phyloP scores from a whole-genome alignment of 2,888 invertebrate species.

The Metellina segmentata region DNA sequence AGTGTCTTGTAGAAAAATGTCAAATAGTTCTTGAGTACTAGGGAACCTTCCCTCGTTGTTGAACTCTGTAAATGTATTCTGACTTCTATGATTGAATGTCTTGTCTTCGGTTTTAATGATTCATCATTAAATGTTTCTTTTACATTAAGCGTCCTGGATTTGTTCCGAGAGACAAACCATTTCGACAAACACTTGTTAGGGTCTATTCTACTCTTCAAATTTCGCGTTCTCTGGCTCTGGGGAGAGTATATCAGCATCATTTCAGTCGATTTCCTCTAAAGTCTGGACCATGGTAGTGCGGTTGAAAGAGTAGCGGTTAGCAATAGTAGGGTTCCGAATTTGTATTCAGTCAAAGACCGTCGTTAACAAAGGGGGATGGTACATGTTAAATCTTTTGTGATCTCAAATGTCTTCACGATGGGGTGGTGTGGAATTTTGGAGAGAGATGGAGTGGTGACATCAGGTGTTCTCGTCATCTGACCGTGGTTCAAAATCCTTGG shows the following conservation, averaged over 20 bases:
- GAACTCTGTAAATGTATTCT: constrained; percentile 55
- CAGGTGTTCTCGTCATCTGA: too few relatives aligned
- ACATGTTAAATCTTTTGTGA: too few relatives aligned
- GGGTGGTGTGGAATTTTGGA: too few relatives aligned
- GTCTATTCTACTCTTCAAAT: neutral
- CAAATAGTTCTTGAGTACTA: constrained; percentile 39
- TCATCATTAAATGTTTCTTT: constrained; percentile 71
- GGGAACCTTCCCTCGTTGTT: constrained; percentile 39
- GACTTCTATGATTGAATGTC: neutral
- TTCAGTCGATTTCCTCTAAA: neutral
- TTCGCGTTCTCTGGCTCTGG: neutral
- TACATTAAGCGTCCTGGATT: constrained; percentile 23
- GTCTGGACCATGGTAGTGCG: too few relatives aligned
- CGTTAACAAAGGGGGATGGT: too few relatives aligned
- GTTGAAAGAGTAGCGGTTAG: too few relatives aligned
- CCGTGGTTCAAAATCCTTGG: too few relatives aligned
- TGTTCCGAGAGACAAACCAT: neutral
- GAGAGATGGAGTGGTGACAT: too few relatives aligned
- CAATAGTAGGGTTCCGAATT: too few relatives aligned
- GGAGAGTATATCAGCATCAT: neutral
- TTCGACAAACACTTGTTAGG: neutral
- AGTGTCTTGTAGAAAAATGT: constrained; percentile 22
- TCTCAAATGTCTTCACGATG: too few relatives aligned
- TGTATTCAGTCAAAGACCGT: too few relatives aligned
- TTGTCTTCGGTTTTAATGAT: constrained; percentile 68